These are phyloP conservation scores for Poeciliopsis occidentalis DNA, from an alignment of 2,113 vertebrate genomes.

Conservation along the genomic window DNA sequence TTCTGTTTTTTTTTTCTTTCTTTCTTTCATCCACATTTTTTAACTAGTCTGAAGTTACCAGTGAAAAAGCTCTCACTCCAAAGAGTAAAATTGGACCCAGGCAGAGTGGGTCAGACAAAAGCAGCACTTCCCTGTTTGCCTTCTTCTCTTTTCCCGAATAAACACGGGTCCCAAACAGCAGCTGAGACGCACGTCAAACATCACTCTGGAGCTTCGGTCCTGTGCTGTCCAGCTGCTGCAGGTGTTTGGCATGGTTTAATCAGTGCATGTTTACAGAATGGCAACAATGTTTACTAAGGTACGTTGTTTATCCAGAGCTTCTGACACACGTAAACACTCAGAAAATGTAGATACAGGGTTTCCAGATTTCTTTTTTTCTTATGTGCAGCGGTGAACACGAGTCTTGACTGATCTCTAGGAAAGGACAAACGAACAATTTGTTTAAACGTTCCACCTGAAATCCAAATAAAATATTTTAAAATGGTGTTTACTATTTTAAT, in stretches of 20 bases:
- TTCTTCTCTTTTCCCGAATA: conserved; percentile 67
- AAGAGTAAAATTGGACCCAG: conserved; percentile 41
- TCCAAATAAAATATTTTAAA: not conserved
- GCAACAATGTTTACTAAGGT: conserved; percentile 64
- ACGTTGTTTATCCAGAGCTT: conserved; percentile 59
- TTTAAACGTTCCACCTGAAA: not conserved
- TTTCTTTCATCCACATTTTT: conserved; percentile 32
- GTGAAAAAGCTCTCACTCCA: conserved; percentile 32
- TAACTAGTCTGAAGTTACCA: conserved; percentile 45
- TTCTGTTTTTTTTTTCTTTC: not conserved
- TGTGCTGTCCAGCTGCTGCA: conserved; percentile 63
- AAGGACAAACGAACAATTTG: not conserved
- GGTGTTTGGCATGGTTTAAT: conserved; percentile 68
- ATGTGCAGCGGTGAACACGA: not conserved
- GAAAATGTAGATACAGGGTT: conserved; percentile 41
- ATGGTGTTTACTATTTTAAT: not conserved
- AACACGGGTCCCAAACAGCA: conserved; percentile 75
- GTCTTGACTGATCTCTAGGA: not conserved
- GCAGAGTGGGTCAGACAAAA: conserved; percentile 54
- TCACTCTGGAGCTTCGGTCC: conserved; percentile 56
- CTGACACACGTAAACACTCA: conserved; percentile 59
- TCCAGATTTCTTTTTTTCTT: conserved; percentile 15
- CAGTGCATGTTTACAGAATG: conserved; percentile 63
- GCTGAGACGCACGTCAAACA: conserved; percentile 71
- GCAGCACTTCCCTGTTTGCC: conserved; percentile 50